These are phyloP conservation scores for Helicoverpa assulta DNA, from an alignment of 2,888 invertebrate species.

Conservation along the genomic window DNA sequence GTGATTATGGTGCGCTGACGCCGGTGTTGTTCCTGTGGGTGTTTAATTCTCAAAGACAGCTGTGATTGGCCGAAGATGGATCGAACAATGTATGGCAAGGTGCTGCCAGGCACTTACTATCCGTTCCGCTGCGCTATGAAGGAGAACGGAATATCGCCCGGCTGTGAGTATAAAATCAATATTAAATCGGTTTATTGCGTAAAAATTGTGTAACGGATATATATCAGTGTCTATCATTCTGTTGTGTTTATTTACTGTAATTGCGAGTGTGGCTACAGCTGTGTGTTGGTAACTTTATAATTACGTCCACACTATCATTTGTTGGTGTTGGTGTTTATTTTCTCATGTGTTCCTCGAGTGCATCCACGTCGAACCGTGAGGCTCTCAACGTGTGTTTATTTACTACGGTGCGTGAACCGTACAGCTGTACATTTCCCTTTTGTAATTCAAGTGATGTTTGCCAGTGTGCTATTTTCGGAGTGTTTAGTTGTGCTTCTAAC, in stretches of 20 bases:
- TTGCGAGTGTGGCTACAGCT: conserved; percentile 44
- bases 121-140: conserved; percentile 96
- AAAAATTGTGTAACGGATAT: conserved; percentile 38
- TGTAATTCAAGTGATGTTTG: conserved; percentile 73
- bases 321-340: conserved; percentile 76
- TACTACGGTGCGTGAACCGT: conserved; percentile 58
- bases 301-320: conserved; percentile 64
- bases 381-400: conserved; percentile 69
- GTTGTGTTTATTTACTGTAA: conserved; percentile 54
- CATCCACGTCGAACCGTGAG: conserved; percentile 63
- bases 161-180: conserved; percentile 93
- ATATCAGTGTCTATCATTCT: conserved; percentile 34
- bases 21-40: conserved; percentile 83
- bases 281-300: conserved; percentile 53
- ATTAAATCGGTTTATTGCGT: conserved; percentile 55
- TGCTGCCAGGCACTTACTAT: conserved; percentile 95
- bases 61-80: conserved; percentile 92
- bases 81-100: conserved; percentile 97
- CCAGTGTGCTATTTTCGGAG: conserved; percentile 79
- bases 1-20: conserved; percentile 87
- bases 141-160: conserved; percentile 95
- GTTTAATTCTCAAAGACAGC: conserved; percentile 82
- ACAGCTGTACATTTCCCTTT: conserved; percentile 65
- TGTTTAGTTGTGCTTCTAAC: conserved; percentile 70
- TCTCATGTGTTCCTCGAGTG: conserved; percentile 73